These are phyloP conservation scores for Drosophila ficusphila DNA, from an alignment of 1,140 invertebrate species.

Conservation along the genomic window DNA sequence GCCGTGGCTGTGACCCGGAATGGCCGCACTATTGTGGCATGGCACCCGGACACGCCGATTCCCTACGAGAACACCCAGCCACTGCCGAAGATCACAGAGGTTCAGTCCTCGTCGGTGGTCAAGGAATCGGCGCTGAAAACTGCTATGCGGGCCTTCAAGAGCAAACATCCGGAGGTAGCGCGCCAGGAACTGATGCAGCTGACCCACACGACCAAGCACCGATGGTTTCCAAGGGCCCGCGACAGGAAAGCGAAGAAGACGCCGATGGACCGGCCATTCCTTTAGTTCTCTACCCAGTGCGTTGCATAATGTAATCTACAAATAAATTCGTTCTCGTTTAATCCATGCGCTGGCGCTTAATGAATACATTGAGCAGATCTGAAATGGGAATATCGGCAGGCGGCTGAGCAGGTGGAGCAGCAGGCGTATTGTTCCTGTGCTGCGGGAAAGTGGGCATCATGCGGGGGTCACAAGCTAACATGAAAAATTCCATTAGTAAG, in stretches of 20 bases:
- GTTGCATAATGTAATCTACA: constrained; percentile 67
- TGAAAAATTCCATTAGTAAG: neutral
- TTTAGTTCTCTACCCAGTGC: constrained; percentile 85
- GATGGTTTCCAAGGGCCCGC: constrained; percentile 90
- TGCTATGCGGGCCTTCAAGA: constrained; percentile 87
- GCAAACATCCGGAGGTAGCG: constrained; percentile 86
- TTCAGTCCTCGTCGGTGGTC: constrained; percentile 85
- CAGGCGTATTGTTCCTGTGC: constrained; percentile 91
- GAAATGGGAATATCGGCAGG: constrained; percentile 88
- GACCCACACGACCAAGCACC: constrained; percentile 92
- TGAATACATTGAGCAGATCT: constrained; percentile 87
- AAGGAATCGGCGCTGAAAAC: constrained; percentile 87
- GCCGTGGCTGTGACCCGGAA: constrained; percentile 89
- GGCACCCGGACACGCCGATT: constrained; percentile 92
- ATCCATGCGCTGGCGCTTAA: constrained; percentile 65
- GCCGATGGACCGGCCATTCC: constrained; percentile 89
- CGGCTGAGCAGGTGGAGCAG: constrained; percentile 86
- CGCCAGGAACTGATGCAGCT: constrained; percentile 89
- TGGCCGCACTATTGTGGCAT: constrained; percentile 91
- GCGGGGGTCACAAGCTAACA: constrained; percentile 95
- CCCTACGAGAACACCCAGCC: constrained; percentile 94
- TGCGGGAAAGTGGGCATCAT: constrained; percentile 99
- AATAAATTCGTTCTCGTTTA: constrained; percentile 53
- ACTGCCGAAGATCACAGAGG: constrained; percentile 85
- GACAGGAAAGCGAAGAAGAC: constrained; percentile 88